Evolutionary conservation across 2,113 vertebrate species (phyloP).

Genomic region (Micronisus gabar): DNA sequence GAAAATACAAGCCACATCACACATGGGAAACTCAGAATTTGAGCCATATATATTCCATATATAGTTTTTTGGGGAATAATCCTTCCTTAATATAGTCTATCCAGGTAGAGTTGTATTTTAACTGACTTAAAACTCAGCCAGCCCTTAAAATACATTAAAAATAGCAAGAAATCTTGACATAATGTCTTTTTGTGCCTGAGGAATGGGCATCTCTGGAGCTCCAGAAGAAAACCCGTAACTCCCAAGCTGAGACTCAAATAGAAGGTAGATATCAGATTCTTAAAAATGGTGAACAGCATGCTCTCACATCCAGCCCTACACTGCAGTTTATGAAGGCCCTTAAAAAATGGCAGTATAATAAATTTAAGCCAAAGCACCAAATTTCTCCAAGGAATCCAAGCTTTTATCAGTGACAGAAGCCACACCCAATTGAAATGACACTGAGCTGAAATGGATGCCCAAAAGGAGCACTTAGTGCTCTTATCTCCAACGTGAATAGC

Average conservation of each 20-base stretch:
- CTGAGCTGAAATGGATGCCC: background rate
- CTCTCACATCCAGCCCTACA: background rate
- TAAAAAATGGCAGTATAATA: background rate
- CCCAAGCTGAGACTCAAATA: background rate
- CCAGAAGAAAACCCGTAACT: background rate
- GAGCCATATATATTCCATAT: background rate
- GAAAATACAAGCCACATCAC: background rate
- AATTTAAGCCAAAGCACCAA: background rate
- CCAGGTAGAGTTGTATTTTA: background rate
- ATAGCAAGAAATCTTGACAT: background rate
- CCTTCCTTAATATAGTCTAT: background rate
- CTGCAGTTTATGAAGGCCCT: background rate
- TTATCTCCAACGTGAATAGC: background rate
- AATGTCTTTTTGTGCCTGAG: background rate
- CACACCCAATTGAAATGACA: background rate
- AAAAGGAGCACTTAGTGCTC: background rate
- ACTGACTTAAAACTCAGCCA: background rate
- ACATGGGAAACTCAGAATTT: background rate
- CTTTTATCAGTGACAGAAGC: background rate
- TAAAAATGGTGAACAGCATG: rapidly evolving
- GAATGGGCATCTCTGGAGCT: background rate
- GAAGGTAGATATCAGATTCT: background rate
- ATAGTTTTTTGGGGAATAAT: background rate
- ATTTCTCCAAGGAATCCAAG: background rate
- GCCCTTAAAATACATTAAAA: background rate